Base-by-base conservation (phyloP, 2,888 invertebrate species). In the Phyllotreta cruciferae region DNA sequence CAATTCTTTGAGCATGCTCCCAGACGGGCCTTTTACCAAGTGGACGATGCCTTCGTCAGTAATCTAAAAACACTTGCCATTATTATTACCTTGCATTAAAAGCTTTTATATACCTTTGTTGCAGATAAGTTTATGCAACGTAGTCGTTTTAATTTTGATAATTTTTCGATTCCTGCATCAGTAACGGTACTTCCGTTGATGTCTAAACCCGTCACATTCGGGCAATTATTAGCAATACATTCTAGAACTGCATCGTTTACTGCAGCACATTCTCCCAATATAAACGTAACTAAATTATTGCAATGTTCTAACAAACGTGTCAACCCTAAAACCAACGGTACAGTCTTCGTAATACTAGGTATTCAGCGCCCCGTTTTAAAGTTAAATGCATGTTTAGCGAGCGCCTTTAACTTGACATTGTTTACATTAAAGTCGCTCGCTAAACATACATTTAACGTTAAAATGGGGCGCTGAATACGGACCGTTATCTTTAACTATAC, bases 171-270 rank as follows among this genome's bases (percentile, higher is more conserved):
- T 11, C 79, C 75, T 54, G 53, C 47, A 70, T 82, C 80, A 6
- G 78, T 77, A 6, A 82, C 66, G 63, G 54, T 55, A 67, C 78
- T 80, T 34, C 83, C 80, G 34, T 83, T 82, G 24, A 86, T 71
- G 74, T 85, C 83, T 50, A 87, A 73, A 0, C 77, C 76, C 66
- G 80, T 77, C 39, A 87, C 68, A 45, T 83, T 80, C 5, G 76
- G 72, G 67, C 86, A 86, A 10, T 80, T 76, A 64, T 81, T 80
- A 0, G 84, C 82, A 5, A 89, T 73, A 50, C 79, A 80, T 69
- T 82, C 81, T 63, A 88, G 62, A 14, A 87, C 83, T 0, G 80
- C 77, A 71, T 88, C 85, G 0, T 82, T 83, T 13, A 88, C 82
- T 57, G 81, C 74, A 62, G 63, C 63, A 66, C 79, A 80, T 57